phyloP scores from a whole-genome alignment of 2,113 vertebrate genomes.

The Stercorarius parasiticus region DNA sequence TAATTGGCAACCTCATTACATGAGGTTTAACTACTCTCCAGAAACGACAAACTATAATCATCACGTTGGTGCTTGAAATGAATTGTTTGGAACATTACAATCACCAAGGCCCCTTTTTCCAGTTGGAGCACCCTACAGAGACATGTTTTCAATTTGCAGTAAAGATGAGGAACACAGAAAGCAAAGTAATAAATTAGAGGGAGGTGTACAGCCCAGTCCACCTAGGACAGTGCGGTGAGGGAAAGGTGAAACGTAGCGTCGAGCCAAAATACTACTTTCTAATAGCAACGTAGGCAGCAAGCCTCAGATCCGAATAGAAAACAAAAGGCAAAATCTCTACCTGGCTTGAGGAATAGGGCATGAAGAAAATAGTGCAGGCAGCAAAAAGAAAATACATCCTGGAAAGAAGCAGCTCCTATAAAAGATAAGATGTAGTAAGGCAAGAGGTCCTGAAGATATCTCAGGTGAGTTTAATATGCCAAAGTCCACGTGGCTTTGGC shows the following conservation, averaged over 20 bases:
- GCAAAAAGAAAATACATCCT: not conserved
- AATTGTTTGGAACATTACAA: constrained; percentile 67
- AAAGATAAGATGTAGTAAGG: not conserved
- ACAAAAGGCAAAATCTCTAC: not conserved
- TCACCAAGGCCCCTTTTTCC: constrained; percentile 53
- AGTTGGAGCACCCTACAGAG: constrained; percentile 62
- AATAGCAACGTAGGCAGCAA: not conserved
- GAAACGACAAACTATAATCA: constrained; percentile 66
- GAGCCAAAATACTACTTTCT: not conserved
- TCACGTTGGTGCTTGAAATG: constrained; percentile 64
- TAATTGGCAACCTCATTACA: constrained; percentile 70
- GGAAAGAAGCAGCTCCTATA: not conserved
- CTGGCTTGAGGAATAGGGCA: not conserved
- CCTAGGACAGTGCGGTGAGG: not conserved
- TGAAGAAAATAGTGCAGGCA: not conserved
- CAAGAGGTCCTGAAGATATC: not conserved
- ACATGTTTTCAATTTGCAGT: constrained; percentile 70
- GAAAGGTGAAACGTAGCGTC: not conserved
- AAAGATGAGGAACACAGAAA: constrained; percentile 64
- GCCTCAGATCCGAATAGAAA: not conserved
- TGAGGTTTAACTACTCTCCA: constrained; percentile 67
- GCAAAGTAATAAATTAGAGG: constrained; percentile 48
- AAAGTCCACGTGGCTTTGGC: not conserved
- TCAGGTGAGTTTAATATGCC: not conserved
- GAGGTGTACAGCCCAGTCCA: constrained; percentile 36